Conservation (phyloP, 2,888 invertebrate species). For the Thereva nobilitata region DNA sequence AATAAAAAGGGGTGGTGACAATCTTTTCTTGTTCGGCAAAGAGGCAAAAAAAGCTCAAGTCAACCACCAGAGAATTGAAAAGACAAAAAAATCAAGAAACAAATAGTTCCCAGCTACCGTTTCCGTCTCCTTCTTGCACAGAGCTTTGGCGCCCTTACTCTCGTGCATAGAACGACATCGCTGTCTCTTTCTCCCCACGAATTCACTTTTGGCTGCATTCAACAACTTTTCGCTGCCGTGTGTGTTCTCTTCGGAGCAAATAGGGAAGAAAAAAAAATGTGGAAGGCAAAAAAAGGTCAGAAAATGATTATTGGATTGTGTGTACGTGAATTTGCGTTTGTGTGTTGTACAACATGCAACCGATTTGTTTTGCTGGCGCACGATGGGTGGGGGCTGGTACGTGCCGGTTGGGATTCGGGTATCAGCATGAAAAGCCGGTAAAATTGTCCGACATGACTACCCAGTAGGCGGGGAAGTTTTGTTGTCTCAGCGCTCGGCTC, state of each 20-base stretch:
- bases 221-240: neutral
- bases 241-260: conserved; percentile 11
- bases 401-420: conserved; percentile 23
- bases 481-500: neutral
- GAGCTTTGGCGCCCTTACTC: neutral
- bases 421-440: conserved; percentile 23
- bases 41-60: conserved; percentile 9
- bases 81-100: conserved; percentile 22
- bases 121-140: conserved; percentile 12
- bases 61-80: neutral
- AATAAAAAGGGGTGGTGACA: conserved; percentile 34
- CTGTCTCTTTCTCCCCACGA: neutral
- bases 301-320: conserved; percentile 32
- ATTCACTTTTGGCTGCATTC: neutral
- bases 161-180: neutral
- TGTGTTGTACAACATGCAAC: conserved; percentile 40
- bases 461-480: conserved; percentile 28
- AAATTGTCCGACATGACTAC: conserved; percentile 21
- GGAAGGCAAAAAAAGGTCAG: conserved; percentile 5
- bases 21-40: neutral
- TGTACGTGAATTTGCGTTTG: conserved; percentile 27
- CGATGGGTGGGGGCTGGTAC: conserved; percentile 27
- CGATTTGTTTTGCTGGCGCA: conserved; percentile 38
- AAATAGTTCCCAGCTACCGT: conserved; percentile 15
- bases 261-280: conserved; percentile 14